Percentiles rank a stretch among this genome's conserved stretches.
Conservation (phyloP, 1,140 invertebrate genomes). For the Drosophila pseudoobscura region DNA sequence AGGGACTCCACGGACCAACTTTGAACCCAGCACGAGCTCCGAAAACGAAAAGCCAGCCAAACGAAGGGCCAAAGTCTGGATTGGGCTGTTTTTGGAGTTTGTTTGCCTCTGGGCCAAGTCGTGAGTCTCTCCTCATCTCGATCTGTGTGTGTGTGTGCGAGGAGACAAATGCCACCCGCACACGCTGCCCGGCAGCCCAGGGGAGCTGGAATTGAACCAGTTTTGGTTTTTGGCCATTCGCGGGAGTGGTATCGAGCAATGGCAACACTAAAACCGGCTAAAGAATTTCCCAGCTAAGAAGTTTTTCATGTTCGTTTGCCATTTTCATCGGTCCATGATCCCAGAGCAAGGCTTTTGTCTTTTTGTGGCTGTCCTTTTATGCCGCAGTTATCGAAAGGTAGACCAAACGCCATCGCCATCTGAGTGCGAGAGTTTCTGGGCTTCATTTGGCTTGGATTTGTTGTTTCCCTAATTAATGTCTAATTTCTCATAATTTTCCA, state of each 20-base stretch:
- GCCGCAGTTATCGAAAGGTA: background rate
- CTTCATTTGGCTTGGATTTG: too few species aligned
- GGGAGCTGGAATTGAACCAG: slow-evolving; percentile 64
- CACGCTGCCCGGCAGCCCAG: slow-evolving; percentile 18
- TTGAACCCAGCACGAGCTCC: slow-evolving; percentile 73
- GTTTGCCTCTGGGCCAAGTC: slow-evolving; percentile 43
- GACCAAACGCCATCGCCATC: too few species aligned
- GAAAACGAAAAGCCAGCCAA: slow-evolving; percentile 8
- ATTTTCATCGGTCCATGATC: slow-evolving; percentile 46
- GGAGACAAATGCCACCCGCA: slow-evolving; percentile 58
- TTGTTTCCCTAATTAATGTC: too few species aligned
- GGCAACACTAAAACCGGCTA: slow-evolving; percentile 67
- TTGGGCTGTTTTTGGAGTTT: slow-evolving; percentile 14
- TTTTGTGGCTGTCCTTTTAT: slow-evolving; percentile 43
- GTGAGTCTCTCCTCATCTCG: slow-evolving; percentile 19
- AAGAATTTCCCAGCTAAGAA: slow-evolving; percentile 72
- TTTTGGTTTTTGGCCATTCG: slow-evolving; percentile 44
- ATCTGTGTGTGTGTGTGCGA: slow-evolving; percentile 12
- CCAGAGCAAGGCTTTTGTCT: background rate
- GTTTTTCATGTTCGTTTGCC: slow-evolving; percentile 75
- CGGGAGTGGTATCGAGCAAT: slow-evolving; percentile 57
- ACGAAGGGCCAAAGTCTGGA: slow-evolving; percentile 48
- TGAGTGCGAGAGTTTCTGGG: too few species aligned
- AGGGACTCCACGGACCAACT: slow-evolving; percentile 33
- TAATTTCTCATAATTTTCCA: too few species aligned